Evolutionary conservation across 2,113 vertebrate species (phyloP).

Genomic region (Alligator mississippiensis): DNA sequence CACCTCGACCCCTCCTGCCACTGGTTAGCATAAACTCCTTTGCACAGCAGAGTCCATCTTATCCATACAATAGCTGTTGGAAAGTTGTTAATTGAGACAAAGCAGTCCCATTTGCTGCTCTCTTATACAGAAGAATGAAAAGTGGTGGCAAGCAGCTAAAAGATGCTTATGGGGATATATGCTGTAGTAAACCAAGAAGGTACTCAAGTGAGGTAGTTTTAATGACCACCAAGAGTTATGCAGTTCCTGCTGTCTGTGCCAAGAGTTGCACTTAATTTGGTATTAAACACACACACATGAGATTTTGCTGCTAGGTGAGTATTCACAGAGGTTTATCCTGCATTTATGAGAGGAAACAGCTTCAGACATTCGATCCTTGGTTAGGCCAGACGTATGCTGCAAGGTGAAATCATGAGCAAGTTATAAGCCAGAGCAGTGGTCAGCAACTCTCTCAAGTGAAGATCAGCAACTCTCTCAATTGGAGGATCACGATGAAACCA

Average conservation of each 20-base stretch:
- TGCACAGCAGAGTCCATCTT: neutral
- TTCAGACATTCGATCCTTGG: neutral
- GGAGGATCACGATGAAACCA: too few species aligned
- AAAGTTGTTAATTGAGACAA: constrained; percentile 17
- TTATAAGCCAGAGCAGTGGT: neutral
- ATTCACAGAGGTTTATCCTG: constrained; percentile 24
- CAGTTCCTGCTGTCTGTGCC: neutral
- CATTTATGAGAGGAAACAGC: neutral
- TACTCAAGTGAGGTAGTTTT: neutral
- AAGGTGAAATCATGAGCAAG: neutral
- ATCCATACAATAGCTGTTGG: neutral
- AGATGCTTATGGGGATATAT: neutral
- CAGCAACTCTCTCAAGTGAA: too few species aligned
- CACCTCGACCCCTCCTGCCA: neutral
- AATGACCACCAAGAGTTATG: neutral
- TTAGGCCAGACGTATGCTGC: neutral
- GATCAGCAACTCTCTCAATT: too few species aligned
- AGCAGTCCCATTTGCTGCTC: neutral
- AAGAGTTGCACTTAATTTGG: neutral
- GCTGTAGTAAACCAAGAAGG: neutral
- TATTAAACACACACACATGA: neutral
- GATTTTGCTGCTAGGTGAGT: neutral
- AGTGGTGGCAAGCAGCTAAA: neutral
- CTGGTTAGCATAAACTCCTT: neutral
- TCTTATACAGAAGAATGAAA: neutral